Conservation (phyloP, 2,888 invertebrate genomes). For the Pristionchus entomophagus region DNA sequence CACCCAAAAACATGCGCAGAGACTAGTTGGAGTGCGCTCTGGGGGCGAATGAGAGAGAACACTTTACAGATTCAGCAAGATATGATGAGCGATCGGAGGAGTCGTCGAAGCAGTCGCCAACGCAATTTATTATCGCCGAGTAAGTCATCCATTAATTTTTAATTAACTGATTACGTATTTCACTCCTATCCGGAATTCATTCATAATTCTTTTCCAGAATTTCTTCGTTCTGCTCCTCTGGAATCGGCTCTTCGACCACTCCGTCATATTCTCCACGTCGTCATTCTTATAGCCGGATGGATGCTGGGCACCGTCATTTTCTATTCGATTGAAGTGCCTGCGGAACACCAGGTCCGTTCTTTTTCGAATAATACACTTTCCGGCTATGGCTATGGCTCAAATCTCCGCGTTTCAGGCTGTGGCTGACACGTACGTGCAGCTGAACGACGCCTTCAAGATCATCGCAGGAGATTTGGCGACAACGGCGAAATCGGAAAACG, state of each 20-base stretch:
- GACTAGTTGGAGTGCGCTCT: background rate
- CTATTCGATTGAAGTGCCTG: conserved; percentile 18
- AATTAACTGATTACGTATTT: too few species aligned
- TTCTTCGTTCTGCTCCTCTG: background rate
- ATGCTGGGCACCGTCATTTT: conserved; percentile 20
- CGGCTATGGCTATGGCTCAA: background rate
- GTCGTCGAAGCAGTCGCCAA: background rate
- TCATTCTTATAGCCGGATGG: conserved; percentile 17
- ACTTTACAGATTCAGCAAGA: background rate
- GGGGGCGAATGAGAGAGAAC: background rate
- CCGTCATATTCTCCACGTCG: background rate
- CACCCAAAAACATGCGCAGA: background rate
- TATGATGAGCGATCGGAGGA: background rate
- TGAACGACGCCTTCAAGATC: conserved; percentile 26
- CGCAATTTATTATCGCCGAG: background rate
- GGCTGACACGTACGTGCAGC: conserved; percentile 23
- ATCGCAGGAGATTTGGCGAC: background rate
- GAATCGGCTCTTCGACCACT: background rate
- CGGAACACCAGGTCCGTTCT: background rate
- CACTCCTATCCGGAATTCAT: too few species aligned
- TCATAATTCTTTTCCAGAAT: background rate
- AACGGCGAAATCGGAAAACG: background rate
- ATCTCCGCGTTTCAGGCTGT: background rate
- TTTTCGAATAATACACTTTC: background rate
- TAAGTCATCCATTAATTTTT: too few species aligned